Conservation (phyloP, 2,888 invertebrate genomes). For the Lepetodrilus schrolli region DNA sequence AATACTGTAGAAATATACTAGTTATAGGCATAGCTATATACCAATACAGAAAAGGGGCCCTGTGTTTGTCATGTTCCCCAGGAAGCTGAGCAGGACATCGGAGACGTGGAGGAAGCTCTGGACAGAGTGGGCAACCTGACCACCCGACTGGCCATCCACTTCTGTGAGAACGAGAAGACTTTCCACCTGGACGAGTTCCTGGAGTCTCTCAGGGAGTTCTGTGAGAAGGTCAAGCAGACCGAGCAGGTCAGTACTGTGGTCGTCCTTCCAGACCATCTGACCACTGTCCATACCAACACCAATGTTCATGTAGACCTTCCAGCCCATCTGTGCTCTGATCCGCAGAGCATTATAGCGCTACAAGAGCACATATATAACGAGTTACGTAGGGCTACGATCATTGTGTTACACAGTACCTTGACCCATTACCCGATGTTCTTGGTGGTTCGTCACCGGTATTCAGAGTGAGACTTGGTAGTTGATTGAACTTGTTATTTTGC, state of each 20-base stretch:
- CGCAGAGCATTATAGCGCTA: too few species aligned
- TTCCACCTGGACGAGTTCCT: constrained; percentile 97
- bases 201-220: constrained; percentile 90
- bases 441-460: too few species aligned
- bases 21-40: background rate
- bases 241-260: constrained; percentile 67
- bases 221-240: constrained; percentile 78
- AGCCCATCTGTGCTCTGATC: too few species aligned
- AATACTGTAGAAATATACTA: background rate
- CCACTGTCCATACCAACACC: too few species aligned
- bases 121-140: constrained; percentile 75
- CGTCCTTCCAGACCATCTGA: background rate
- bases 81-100: constrained; percentile 65
- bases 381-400: too few species aligned
- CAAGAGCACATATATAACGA: too few species aligned
- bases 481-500: too few species aligned
- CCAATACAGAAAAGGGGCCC: background rate
- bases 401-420: too few species aligned
- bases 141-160: constrained; percentile 89
- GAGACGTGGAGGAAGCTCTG: constrained; percentile 60
- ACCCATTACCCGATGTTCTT: too few species aligned
- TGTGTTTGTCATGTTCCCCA: constrained; percentile 28
- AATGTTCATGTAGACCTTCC: too few species aligned
- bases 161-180: constrained; percentile 91
- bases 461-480: too few species aligned